Base-by-base conservation (phyloP, 2,888 invertebrate species). In the Zootermopsis nevadensis region DNA sequence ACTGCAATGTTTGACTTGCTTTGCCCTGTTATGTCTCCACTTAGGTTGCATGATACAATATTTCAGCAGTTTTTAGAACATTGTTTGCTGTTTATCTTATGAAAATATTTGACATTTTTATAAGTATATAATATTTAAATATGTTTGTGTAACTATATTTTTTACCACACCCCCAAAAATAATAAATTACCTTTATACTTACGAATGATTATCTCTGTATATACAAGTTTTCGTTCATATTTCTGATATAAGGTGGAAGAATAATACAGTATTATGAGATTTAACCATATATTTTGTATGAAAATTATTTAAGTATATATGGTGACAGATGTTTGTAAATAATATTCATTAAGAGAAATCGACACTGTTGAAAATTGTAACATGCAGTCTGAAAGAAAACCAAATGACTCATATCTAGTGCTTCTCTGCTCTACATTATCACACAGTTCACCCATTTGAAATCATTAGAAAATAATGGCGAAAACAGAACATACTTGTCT, bases 1-100 rank as follows among this genome's bases (percentile, higher is more conserved):
- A 53, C 74, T 81, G 72, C 81, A 81, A 76, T 83, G 81, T 83
- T 83, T 81, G 76, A 83, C 67, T 76, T 77, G 83, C 83, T 83
- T 83, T 69, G 76, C 82, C 82, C 77, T 82, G 82, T 48, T n/a
- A 69, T 79, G 67, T 82, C 35, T 81, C 72, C 53, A 82, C 33
- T 76, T 42, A 31, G 30, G 66, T 30, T n/a, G 24, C 72, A 72
- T 72, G 69, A 69, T 30, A 38, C 72, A 72, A 72, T 72, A 42
- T 27, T 27, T 48, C 53, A 81, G n/a, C 79, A 66, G 24, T 77
- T 38, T n/a, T 2, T 27, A 10, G n/a, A 60, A n/a, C 6, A 27
- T n/a, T 27, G 1, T 27, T 60, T n/a, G 27, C 27, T n/a, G 10
- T 27, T 6, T 60, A 60, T 48, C 8, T 48, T 15, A 48, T n/a